These are phyloP conservation scores for Holothuria glaberrima DNA, from an alignment of 35 echinoderm and acorn worm genomes.

Conservation along the genomic window DNA sequence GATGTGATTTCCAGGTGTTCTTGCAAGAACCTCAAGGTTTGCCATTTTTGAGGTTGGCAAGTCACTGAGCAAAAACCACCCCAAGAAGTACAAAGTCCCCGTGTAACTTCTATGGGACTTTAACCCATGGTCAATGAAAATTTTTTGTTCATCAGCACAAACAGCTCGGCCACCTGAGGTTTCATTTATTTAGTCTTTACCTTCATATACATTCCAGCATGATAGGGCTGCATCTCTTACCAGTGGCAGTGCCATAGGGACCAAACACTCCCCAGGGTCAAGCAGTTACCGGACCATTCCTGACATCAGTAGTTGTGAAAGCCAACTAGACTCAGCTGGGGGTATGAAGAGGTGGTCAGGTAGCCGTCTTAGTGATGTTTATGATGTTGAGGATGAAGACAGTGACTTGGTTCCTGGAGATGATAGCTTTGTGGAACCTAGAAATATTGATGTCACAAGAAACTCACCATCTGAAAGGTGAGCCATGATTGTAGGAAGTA, in stretches of 20 bases:
- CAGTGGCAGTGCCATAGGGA: slow-evolving; percentile 52
- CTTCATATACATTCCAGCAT: slow-evolving; percentile 29
- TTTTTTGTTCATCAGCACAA: neutral
- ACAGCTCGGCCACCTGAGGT: neutral
- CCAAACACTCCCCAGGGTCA: slow-evolving; percentile 57
- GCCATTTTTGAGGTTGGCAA: too few species aligned
- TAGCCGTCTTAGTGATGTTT: slow-evolving; percentile 13
- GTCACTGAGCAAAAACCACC: too few species aligned
- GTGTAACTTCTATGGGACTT: too few species aligned
- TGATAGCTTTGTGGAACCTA: slow-evolving; percentile 73
- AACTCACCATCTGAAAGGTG: too few species aligned
- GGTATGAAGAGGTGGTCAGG: slow-evolving; percentile 45
- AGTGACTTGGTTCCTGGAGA: slow-evolving; percentile 92
- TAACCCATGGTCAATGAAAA: neutral
- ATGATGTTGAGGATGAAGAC: slow-evolving; percentile 63
- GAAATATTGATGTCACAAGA: slow-evolving; percentile 81
- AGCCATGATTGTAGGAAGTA: too few species aligned
- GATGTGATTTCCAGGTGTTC: too few species aligned
- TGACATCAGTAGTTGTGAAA: slow-evolving; percentile 84
- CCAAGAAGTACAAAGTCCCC: too few species aligned
- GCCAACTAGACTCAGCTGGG: slow-evolving; percentile 85
- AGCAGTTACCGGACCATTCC: slow-evolving; percentile 71
- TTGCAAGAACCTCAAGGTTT: too few species aligned
- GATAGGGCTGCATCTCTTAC: slow-evolving; percentile 71
- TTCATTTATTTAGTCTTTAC: neutral